Evolutionary conservation across 1,140 invertebrate species (phyloP), one percentile per base, ranked within the genome.

Genomic region (Philotrypesis tridentata): DNA sequence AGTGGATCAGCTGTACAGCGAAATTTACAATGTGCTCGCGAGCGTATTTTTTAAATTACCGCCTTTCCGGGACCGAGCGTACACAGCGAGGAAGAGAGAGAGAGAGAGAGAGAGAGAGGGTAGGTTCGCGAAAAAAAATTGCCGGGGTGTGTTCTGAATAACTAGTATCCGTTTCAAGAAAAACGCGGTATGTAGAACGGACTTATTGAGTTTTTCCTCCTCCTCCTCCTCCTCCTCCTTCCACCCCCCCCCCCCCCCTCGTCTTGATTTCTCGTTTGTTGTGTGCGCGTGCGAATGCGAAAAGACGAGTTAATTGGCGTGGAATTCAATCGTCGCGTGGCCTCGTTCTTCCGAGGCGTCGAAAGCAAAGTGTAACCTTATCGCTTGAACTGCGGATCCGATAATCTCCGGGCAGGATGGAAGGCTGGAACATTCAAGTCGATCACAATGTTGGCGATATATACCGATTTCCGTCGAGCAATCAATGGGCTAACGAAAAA

Each of bases 11-110:
- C 43, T n/a, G 40, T 55, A 55, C 43, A 7, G 12, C 31, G 40
- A 43, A 79, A 79, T 79, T 79, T 79, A 70, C 43, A 71, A 48
- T 37, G 37, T 37, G 40, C 25, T 77, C 17, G 61, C 27, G 67
- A 33, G 67, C 65, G 76, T 68, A 70, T 70, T 70, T 82, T 82
- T 82, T 73, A 82, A 82, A 82, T 83, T 81, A 82, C 80, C 78
- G 65, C 73, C 68, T 55, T n/a, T 55, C 48, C 48, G 48, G n/a
- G 48, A 48, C 12, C 43, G 9, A 3, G 4, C 33, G 33, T 37
- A 37, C 33, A 37, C 33, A 37, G 33, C 3, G 33, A 37, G n/a
- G n/a, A n/a, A n/a, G n/a, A n/a, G n/a, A 37, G 9, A 9, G 33
- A 37, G 33, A 37, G 33, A 37, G 33, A 37, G 33, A 37, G 33